Conservation (phyloP, 2,797 vertebrate species). For the Octomys mimax region DNA sequence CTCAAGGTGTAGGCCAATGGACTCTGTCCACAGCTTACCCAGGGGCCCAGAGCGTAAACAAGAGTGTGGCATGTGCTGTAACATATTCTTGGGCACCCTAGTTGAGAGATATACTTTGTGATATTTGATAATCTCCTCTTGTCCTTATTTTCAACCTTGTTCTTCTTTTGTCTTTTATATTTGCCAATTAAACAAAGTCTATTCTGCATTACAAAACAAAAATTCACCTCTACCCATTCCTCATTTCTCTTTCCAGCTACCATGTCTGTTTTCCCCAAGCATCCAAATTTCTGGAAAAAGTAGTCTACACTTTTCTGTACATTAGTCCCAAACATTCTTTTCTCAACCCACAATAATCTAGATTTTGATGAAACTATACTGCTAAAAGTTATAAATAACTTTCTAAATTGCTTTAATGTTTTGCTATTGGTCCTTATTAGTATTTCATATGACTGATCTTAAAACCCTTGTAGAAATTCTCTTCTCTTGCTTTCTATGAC, state of each 20-base stretch:
- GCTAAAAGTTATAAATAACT: conserved; percentile 38
- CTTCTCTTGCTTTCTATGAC: neutral
- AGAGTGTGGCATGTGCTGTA: neutral
- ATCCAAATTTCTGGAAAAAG: conserved; percentile 20
- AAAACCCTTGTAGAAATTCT: neutral
- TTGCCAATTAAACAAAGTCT: conserved; percentile 13
- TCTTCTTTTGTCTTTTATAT: neutral
- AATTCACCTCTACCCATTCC: neutral
- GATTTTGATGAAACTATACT: conserved; percentile 53
- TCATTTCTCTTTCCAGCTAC: neutral
- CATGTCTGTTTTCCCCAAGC: conserved; percentile 24
- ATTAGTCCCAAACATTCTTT: neutral
- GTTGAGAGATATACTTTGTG: neutral
- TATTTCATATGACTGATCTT: neutral
- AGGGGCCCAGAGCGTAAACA: neutral
- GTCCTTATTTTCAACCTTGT: neutral
- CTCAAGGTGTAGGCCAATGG: neutral
- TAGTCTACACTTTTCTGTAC: neutral
- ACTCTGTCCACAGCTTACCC: neutral
- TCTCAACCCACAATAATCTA: neutral
- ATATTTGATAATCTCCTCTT: neutral
- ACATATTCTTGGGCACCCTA: neutral
- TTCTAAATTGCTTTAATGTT: neutral
- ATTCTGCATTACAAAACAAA: neutral
- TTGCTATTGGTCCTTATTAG: neutral